Conservation (phyloP, 2,888 invertebrate genomes). For the Cerastis leucographa region DNA sequence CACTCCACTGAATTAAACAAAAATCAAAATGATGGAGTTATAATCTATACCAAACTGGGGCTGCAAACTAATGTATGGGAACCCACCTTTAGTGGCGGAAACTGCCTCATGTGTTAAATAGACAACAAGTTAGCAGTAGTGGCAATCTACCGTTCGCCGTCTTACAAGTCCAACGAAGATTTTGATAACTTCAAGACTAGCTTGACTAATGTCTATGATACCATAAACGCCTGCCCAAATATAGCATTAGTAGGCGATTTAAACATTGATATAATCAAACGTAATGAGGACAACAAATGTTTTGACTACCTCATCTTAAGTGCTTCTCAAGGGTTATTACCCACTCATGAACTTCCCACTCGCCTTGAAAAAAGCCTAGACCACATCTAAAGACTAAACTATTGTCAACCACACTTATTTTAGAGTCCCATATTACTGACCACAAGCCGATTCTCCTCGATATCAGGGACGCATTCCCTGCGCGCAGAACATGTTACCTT, state of each 20-base stretch:
- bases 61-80: conserved; percentile 9
- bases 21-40: conserved; percentile 32
- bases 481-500: not conserved
- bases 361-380: conserved; percentile 3
- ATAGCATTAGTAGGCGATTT: not conserved
- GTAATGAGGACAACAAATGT: conserved; percentile 3
- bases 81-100: not conserved
- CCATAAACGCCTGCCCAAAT: not conserved
- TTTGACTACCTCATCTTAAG: conserved; percentile 1
- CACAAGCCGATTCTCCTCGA: conserved; percentile 5
- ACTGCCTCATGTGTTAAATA: conserved; percentile 1
- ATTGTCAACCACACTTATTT: not conserved
- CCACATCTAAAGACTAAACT: conserved; percentile 1
- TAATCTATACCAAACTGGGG: not conserved
- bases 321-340: conserved; percentile 2
- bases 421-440: conserved; percentile 2
- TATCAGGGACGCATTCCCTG: not conserved
- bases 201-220: not conserved
- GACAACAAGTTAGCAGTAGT: not conserved
- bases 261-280: conserved; percentile 2
- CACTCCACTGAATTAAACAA: not conserved
- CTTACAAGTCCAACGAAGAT: not conserved
- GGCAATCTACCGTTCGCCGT: conserved; percentile 4
- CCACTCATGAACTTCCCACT: not conserved
- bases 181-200: not conserved